phyloP scores from a whole-genome alignment of 2,113 vertebrate genomes.

The Micromys minutus region DNA sequence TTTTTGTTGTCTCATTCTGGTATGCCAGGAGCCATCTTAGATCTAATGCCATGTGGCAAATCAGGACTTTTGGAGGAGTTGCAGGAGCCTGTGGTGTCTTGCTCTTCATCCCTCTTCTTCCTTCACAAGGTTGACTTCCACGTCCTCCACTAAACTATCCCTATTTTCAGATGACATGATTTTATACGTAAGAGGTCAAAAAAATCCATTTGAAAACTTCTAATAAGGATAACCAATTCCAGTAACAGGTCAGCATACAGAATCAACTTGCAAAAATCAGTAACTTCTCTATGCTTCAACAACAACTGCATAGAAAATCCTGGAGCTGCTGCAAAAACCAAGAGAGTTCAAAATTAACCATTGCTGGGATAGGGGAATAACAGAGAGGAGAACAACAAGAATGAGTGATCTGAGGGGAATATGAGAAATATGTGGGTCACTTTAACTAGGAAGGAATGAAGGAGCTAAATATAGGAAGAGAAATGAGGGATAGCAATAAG shows the following conservation, averaged over 20 bases:
- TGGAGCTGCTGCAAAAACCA: background rate
- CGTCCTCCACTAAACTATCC: background rate
- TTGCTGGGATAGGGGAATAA: background rate
- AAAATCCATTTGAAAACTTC: background rate
- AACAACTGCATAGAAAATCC: background rate
- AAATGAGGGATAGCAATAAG: background rate
- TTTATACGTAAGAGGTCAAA: background rate
- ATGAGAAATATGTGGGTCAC: background rate
- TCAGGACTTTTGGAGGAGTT: too few relatives aligned
- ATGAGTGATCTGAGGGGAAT: background rate
- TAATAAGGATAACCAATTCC: background rate
- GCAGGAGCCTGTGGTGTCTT: too few relatives aligned
- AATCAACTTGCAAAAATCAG: background rate
- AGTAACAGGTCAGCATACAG: background rate
- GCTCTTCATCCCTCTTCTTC: too few relatives aligned
- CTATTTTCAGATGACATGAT: background rate
- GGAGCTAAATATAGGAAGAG: background rate
- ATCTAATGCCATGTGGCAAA: too few relatives aligned
- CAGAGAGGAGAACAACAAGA: background rate
- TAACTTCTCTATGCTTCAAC: background rate
- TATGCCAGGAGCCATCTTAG: too few relatives aligned
- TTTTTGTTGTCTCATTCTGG: too few relatives aligned
- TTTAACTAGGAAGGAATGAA: background rate
- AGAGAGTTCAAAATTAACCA: background rate
- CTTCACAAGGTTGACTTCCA: too few relatives aligned